Conservation (phyloP, 2,113 vertebrate genomes). For the Pao palembangensis region DNA sequence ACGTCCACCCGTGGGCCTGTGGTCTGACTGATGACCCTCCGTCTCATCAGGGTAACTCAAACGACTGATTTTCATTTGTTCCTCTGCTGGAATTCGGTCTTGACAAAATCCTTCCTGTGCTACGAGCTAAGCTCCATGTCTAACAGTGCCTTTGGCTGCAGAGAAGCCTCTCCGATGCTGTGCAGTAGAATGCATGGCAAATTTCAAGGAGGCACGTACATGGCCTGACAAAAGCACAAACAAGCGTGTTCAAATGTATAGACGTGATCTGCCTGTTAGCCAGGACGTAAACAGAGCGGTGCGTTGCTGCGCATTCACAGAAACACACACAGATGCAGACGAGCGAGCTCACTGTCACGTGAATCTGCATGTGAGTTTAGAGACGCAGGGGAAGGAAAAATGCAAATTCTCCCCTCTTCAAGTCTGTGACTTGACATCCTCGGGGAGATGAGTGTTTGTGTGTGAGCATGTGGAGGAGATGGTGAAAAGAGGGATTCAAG, state of each 20-base stretch:
- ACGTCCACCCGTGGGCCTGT: too few relatives aligned
- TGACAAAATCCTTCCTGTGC: constrained; percentile 31
- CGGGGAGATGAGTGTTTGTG: constrained; percentile 38
- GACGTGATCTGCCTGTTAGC: constrained; percentile 26
- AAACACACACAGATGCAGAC: neutral
- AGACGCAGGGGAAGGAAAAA: constrained; percentile 50
- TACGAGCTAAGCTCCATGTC: constrained; percentile 40
- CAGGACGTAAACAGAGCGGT: neutral
- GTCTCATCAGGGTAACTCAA: too few relatives aligned
- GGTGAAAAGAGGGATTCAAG: constrained; percentile 14
- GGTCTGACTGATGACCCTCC: too few relatives aligned
- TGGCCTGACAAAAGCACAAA: constrained; percentile 25
- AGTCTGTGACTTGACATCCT: constrained; percentile 56
- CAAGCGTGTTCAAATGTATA: constrained; percentile 23
- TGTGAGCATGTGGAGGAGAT: constrained; percentile 13
- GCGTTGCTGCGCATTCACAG: constrained; percentile 15
- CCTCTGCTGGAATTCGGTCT: constrained; percentile 15
- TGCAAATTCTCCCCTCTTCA: constrained; percentile 63
- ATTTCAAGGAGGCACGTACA: constrained; percentile 14
- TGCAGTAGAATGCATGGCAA: constrained; percentile 35
- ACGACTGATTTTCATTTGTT: constrained; percentile 11
- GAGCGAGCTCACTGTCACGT: constrained; percentile 28
- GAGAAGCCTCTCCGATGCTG: constrained; percentile 15
- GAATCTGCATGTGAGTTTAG: constrained; percentile 57
- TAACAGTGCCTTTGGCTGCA: constrained; percentile 35